Evolutionary conservation across 2,113 vertebrate genomes (phyloP).

Genomic region (Thymallus thymallus): DNA sequence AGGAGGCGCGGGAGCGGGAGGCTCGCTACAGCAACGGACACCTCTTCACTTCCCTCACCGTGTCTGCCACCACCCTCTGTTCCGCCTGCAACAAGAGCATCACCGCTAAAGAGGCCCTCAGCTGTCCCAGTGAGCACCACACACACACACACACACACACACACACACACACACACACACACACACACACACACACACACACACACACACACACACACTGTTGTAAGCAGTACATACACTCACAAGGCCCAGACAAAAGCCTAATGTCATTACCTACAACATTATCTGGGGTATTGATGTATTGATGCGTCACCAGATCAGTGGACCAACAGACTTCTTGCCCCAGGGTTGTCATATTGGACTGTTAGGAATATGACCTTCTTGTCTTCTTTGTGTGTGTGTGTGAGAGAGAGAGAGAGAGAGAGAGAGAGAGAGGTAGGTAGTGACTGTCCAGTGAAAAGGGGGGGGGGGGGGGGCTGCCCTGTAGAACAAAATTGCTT

Average conservation of each 20-base stretch:
- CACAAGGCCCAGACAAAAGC: no score
- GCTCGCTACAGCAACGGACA: constrained; percentile 86
- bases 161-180: no score
- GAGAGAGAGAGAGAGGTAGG: neutral
- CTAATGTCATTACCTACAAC: neutral
- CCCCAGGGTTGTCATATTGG: constrained; percentile 4
- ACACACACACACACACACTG: neutral
- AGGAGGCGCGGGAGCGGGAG: constrained; percentile 86
- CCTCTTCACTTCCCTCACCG: constrained; percentile 90
- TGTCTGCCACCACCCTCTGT: constrained; percentile 90
- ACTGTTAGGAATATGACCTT: neutral
- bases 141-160: neutral
- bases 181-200: no score
- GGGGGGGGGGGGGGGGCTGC: neutral
- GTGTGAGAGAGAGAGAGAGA: neutral
- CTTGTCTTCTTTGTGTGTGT: neutral
- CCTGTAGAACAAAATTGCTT: neutral
- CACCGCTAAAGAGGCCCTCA: constrained; percentile 91
- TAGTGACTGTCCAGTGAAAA: neutral
- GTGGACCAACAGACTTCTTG: constrained; percentile 1
- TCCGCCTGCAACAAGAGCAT: constrained; percentile 94
- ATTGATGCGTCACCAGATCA: constrained; percentile 4
- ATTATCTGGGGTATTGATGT: neutral
- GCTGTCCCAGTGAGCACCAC: constrained; percentile 85
- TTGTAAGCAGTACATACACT: neutral